Evolutionary conservation across 2,113 vertebrate species (phyloP), one percentile per base, ranked within the genome.

Genomic region (Neomonachus schauinslandi): DNA sequence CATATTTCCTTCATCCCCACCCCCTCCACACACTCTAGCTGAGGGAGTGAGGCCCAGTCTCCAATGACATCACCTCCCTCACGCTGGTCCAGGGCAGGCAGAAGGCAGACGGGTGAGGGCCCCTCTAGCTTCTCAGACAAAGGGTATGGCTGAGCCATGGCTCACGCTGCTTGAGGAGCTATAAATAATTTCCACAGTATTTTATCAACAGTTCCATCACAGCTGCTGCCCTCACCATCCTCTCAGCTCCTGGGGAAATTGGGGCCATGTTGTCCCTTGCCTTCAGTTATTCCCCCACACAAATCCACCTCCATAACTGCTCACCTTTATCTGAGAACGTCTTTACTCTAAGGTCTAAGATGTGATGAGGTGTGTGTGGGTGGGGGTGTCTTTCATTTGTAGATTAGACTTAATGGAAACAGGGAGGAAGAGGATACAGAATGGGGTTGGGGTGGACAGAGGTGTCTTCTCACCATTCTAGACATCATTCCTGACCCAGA

Each of bases 11-110:
- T 98, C 67, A 49, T 83, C 92, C 97, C 96, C 84, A 46, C 92
- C 81, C 2, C 85, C 81, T 86, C 97, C 97, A 96, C 91, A 82
- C 83, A 96, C 91, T 85, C 83, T 96, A 97, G 97, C 80, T 92
- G 96, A 98, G 74, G 57, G 90, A 89, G 57, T 65, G 49, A 95
- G 89, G 98, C 98, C 97, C 98, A 93, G 97, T 97, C 91, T 63
- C 88, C 97, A 95, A 96, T 98, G 98, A 98, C 98, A 98, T 98
- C 94, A 98, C 98, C 89, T 71, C 46, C 95, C 1, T 39, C 94
- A 97, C 95, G 97, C 94, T 93, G 77, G 97, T 96, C 53, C 33
- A 57, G 88, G 33, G 14, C 63, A 96, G 71, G 80, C 71, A 85
- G 92, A 91, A 31, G 22, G 87, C 53, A 83, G 83, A 49, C 0